A percentile compares a stretch with the other conserved stretches of the same genome.
These are phyloP conservation scores for Acrobasis repandana DNA, from an alignment of 2,888 invertebrate species.

Conservation along the genomic window DNA sequence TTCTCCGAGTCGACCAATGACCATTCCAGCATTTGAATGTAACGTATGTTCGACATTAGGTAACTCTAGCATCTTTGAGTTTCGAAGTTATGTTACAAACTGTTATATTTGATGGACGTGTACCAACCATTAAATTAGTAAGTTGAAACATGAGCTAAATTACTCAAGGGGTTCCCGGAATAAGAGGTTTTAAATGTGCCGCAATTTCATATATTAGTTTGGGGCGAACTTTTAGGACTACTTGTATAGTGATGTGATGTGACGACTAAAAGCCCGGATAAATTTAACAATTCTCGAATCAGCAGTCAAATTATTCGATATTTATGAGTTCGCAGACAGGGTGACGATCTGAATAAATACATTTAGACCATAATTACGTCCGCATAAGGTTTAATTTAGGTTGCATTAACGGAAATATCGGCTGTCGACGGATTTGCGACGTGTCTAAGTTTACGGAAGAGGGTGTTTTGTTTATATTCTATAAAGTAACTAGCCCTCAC, in stretches of 20 bases:
- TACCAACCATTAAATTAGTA: too few species aligned
- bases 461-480: conserved; percentile 11
- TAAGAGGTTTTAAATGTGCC: too few species aligned
- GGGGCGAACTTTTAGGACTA: neutral
- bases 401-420: conserved; percentile 25
- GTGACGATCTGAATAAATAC: conserved; percentile 28
- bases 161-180: too few species aligned
- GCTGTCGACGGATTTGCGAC: conserved; percentile 30
- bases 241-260: too few species aligned
- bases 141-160: too few species aligned
- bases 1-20: too few species aligned
- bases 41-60: too few species aligned
- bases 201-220: too few species aligned
- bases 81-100: too few species aligned
- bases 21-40: too few species aligned
- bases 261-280: conserved; percentile 1
- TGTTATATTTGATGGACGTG: too few species aligned
- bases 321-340: conserved; percentile 27
- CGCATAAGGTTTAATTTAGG: conserved; percentile 31
- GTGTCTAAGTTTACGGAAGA: conserved; percentile 17
- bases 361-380: conserved; percentile 25
- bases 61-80: too few species aligned
- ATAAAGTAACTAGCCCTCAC: conserved; percentile 3
- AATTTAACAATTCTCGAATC: conserved; percentile 12
- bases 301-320: conserved; percentile 27